phyloP scores from a whole-genome alignment of 2,888 invertebrate genomes.

The Chrysopilus asiliformis region DNA sequence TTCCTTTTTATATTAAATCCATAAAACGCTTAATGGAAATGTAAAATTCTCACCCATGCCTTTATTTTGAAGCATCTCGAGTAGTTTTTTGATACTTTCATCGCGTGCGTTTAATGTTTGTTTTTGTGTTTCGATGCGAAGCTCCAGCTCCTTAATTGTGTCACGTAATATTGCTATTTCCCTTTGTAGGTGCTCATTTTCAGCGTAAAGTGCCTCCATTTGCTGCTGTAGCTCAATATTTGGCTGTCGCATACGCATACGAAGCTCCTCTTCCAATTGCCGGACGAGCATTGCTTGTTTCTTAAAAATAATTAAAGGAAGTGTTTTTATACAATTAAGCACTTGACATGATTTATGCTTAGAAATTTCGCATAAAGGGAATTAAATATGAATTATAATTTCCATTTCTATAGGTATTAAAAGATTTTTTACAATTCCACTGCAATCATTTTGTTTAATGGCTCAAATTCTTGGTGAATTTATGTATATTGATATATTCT shows the following conservation, averaged over 20 bases:
- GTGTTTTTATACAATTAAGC: too few relatives aligned
- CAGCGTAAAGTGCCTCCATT: constrained; percentile 80
- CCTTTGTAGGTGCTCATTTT: constrained; percentile 86
- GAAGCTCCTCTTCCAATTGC: constrained; percentile 82
- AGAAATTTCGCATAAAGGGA: too few relatives aligned
- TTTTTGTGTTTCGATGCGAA: constrained; percentile 95
- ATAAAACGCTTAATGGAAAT: too few relatives aligned
- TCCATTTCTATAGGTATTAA: too few relatives aligned
- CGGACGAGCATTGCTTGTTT: constrained; percentile 93
- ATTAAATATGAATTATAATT: too few relatives aligned
- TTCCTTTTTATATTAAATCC: too few relatives aligned
- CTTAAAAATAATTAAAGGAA: too few relatives aligned
- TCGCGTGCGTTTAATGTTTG: constrained; percentile 93
- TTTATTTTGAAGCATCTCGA: constrained; percentile 97
- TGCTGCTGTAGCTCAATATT: constrained; percentile 87
- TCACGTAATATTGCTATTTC: constrained; percentile 87
- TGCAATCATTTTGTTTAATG: too few relatives aligned
- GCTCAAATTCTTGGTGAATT: too few relatives aligned
- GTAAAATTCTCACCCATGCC: constrained; percentile 87
- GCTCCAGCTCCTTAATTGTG: constrained; percentile 91
- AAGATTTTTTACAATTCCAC: too few relatives aligned
- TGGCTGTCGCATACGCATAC: constrained; percentile 77
- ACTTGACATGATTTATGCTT: too few relatives aligned
- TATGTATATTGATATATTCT: too few relatives aligned
- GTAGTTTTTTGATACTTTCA: constrained; percentile 94